A percentile compares a stretch with the other conserved stretches of the same genome.
phyloP scores from a whole-genome alignment of 2,113 vertebrate species.

The Alligator sinensis region DNA sequence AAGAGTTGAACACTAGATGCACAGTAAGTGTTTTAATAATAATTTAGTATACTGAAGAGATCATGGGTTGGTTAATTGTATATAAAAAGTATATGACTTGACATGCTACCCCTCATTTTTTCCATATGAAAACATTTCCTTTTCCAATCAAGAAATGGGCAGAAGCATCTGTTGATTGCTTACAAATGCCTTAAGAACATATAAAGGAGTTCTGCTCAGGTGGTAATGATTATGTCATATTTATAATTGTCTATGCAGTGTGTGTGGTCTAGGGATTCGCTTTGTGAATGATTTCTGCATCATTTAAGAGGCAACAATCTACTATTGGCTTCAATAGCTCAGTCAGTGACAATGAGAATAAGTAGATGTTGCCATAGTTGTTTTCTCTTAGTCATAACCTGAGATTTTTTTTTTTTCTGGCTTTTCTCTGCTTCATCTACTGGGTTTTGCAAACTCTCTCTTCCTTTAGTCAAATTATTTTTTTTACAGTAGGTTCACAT shows the following conservation, averaged over 20 bases:
- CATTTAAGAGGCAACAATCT: not conserved
- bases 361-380: not conserved
- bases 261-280: rapidly evolving
- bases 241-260: not conserved
- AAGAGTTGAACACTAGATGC: not conserved
- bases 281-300: not conserved
- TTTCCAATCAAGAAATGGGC: not conserved
- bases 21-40: not conserved
- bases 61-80: not conserved
- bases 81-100: not conserved
- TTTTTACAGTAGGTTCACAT: not conserved
- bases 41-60: not conserved
- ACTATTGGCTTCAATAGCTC: not conserved
- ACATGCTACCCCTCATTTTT: not conserved
- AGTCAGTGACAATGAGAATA: not conserved
- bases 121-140: not conserved
- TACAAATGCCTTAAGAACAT: not conserved
- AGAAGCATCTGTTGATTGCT: not conserved
- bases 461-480: not conserved
- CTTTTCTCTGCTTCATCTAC: not conserved
- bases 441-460: not conserved
- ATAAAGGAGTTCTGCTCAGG: not conserved
- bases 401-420: not conserved
- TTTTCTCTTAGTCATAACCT: not conserved
- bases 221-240: not conserved